phyloP scores from a whole-genome alignment of 2,888 invertebrate genomes.

The Oscheius onirici region DNA sequence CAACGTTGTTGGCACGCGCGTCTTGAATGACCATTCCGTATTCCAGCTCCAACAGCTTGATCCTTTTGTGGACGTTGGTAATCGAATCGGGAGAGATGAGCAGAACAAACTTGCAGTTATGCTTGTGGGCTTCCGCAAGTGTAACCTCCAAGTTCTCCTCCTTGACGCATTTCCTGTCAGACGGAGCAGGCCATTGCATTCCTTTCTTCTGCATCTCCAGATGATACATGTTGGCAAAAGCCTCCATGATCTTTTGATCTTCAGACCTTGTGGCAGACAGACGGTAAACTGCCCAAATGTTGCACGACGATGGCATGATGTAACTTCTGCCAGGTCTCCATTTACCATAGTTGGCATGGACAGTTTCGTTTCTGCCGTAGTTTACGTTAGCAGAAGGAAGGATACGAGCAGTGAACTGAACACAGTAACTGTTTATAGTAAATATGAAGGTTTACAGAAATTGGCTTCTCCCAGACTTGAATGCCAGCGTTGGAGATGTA shows the following conservation, averaged over 20 bases:
- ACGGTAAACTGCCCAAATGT: not conserved
- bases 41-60: constrained; percentile 50
- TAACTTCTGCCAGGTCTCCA: constrained; percentile 24
- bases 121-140: constrained; percentile 29
- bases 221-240: not conserved
- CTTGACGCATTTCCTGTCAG: not conserved
- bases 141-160: not conserved
- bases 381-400: constrained; percentile 36
- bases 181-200: no score
- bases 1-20: constrained; percentile 49
- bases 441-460: constrained; percentile 28
- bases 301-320: not conserved
- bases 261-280: not conserved
- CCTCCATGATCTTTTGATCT: not conserved
- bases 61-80: constrained; percentile 35
- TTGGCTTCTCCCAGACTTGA: constrained; percentile 33
- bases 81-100: constrained; percentile 37
- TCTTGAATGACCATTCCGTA: constrained; percentile 59
- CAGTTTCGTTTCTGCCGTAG: constrained; percentile 23
- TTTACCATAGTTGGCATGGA: constrained; percentile 1
- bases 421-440: not conserved
- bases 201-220: no score
- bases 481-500: constrained; percentile 36
- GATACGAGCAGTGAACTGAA: constrained; percentile 38
- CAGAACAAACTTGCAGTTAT: constrained; percentile 35